A percentile compares a stretch with the other conserved stretches of the same genome.
phyloP scores from a whole-genome alignment of 2,113 vertebrate genomes.

The Grus americana region DNA sequence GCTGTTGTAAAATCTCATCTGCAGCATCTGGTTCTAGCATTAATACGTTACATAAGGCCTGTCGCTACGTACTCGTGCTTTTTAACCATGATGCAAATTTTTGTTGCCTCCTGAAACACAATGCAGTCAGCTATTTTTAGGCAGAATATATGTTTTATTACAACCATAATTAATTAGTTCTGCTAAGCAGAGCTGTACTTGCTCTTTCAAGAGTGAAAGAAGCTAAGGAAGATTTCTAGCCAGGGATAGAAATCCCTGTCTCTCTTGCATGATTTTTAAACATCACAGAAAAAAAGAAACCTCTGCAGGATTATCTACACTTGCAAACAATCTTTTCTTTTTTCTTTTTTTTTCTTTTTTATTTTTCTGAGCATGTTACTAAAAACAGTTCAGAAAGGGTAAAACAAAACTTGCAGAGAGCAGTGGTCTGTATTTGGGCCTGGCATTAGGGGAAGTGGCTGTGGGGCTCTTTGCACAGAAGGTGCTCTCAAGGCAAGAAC shows the following conservation, averaged over 20 bases:
- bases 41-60: not conserved
- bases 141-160: not conserved
- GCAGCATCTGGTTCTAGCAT: not conserved
- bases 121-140: not conserved
- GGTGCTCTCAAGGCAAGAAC: not conserved
- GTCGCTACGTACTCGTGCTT: accelerated
- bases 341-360: too few relatives aligned
- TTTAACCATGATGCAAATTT: not conserved
- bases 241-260: not conserved
- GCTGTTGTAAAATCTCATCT: not conserved
- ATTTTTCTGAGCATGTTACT: not conserved
- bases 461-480: not conserved
- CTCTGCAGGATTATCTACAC: not conserved
- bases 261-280: not conserved
- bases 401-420: not conserved
- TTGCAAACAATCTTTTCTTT: not conserved
- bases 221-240: not conserved
- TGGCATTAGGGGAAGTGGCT: not conserved
- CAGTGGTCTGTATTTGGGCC: not conserved
- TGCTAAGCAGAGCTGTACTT: not conserved
- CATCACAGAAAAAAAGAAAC: not conserved
- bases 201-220: not conserved
- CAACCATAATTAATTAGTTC: not conserved
- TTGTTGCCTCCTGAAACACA: not conserved
- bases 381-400: not conserved